A percentile compares a stretch with the other conserved stretches of the same genome.
phyloP scores from a whole-genome alignment of 2,797 vertebrate species.

The Margarornis squamiger region DNA sequence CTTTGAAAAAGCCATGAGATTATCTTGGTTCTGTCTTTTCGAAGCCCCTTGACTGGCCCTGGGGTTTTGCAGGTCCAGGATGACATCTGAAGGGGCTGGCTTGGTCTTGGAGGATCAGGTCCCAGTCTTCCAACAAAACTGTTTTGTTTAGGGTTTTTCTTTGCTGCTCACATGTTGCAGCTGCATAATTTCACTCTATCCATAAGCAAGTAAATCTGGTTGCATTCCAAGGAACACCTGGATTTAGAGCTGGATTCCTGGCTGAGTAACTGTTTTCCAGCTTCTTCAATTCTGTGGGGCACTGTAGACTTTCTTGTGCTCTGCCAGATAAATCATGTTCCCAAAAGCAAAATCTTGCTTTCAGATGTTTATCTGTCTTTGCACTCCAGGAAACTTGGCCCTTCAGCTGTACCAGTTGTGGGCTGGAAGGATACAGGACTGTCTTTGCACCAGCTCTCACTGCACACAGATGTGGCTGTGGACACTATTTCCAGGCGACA shows the following conservation, averaged over 20 bases:
- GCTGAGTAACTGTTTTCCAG: not conserved
- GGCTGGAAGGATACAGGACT: not conserved
- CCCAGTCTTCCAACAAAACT: not conserved
- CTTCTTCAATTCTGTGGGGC: not conserved
- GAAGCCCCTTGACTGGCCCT: not conserved
- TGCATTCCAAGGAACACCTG: slow-evolving; percentile 6
- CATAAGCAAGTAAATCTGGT: not conserved
- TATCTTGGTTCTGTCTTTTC: not conserved
- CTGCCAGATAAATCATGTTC: not conserved
- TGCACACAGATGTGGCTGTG: not conserved
- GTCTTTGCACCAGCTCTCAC: not conserved
- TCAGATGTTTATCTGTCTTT: not conserved
- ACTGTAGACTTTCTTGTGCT: not conserved
- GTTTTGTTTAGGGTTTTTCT: not conserved
- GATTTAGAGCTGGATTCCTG: not conserved
- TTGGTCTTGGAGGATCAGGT: not conserved
- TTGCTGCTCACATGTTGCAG: not conserved
- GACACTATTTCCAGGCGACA: accelerated
- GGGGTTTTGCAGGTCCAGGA: not conserved
- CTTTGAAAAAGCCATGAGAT: not conserved
- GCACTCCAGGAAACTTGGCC: not conserved
- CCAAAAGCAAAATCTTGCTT: not conserved
- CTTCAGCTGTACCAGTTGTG: not conserved
- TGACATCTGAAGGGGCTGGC: not conserved
- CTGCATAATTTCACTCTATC: not conserved